Base-by-base conservation (phyloP, 2,113 vertebrate species). In the Gobiocypris rarus region DNA sequence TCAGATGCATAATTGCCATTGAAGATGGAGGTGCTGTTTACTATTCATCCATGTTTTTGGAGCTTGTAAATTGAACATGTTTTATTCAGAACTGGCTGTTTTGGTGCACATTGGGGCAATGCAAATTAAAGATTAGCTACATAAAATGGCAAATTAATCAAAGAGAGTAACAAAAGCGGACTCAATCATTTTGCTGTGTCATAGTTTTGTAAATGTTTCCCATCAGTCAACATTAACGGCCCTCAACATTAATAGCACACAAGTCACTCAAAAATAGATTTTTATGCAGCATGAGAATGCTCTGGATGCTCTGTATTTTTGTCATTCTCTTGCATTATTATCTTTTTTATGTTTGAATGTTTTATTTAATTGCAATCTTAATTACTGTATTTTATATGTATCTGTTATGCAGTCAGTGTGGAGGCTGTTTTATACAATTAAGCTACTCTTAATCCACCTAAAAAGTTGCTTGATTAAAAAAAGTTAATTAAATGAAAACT, bases 51-150 rank as follows among this genome's bases (percentile, higher is more conserved):
- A n/a, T 54, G 83, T 83, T 87, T 87, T 71, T 63, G 54, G 17
- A 79, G 52, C 24, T n/a, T 19, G 65, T 86, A 74, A 84, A 89
- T 85, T 83, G 26, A 82, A 84, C 41, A 85, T 86, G 82, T 61
- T 82, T 87, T 89, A 85, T 89, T 87, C 86, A 85, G 24, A 79
- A 77, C 48, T 34, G 65, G 48, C 26, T 63, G 75, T 86, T 74
- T 79, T 75, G 76, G 82, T 58, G 48, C 82, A 31, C 82, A 77
- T 24, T 75, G 58, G 74, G 81, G 77, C 88, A 87, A 79, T 89
- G 76, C 77, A 87, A 84, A 89, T 87, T 58, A 84, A 75, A 79
- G 65, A 86, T 84, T 84, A 87, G 76, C 70, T 81, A 34, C 73
- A 84, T 58, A 54, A 84, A 81, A 63, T 69, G 67, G 54, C 63